Conservation (phyloP, 2,113 vertebrate genomes). For the Ia io region DNA sequence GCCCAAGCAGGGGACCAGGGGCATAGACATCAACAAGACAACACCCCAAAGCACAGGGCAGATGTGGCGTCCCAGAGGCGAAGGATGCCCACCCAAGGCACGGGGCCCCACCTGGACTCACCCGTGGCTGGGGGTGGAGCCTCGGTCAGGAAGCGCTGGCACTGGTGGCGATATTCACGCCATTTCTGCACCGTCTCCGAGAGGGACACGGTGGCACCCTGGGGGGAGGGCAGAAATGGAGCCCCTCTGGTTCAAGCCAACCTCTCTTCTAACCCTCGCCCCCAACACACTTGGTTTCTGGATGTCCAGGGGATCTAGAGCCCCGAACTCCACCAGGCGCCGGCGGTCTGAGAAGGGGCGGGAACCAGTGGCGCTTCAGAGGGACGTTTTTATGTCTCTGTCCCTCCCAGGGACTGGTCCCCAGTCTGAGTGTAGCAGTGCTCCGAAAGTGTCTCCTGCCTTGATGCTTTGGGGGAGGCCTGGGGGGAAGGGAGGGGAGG, state of each 20-base stretch:
- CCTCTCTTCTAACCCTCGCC: not conserved
- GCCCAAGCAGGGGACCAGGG: rapidly evolving
- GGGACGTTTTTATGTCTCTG: not conserved
- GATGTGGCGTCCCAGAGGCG: not conserved
- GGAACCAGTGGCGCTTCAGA: not conserved
- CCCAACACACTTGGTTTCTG: not conserved
- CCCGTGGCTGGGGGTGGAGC: slow-evolving; percentile 78
- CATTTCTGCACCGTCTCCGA: slow-evolving; percentile 84
- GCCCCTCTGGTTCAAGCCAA: not conserved
- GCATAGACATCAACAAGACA: not conserved
- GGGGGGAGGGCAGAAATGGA: not conserved
- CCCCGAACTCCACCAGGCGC: not conserved
- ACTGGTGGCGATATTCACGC: slow-evolving; percentile 85
- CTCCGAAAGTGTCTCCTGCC: not conserved
- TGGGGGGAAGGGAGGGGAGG: too few relatives aligned
- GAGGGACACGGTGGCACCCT: slow-evolving; percentile 83
- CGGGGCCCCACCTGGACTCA: slow-evolving; percentile 50
- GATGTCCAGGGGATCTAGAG: not conserved
- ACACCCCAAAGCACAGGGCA: not conserved
- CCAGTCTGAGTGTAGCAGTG: not conserved
- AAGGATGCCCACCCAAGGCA: not conserved
- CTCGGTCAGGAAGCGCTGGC: slow-evolving; percentile 81
- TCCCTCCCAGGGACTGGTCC: not conserved
- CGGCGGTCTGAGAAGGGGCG: not conserved
- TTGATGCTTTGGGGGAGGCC: not conserved